Evolutionary conservation across 2,113 vertebrate genomes (phyloP).

Genomic region (Chloropsis hardwickii): DNA sequence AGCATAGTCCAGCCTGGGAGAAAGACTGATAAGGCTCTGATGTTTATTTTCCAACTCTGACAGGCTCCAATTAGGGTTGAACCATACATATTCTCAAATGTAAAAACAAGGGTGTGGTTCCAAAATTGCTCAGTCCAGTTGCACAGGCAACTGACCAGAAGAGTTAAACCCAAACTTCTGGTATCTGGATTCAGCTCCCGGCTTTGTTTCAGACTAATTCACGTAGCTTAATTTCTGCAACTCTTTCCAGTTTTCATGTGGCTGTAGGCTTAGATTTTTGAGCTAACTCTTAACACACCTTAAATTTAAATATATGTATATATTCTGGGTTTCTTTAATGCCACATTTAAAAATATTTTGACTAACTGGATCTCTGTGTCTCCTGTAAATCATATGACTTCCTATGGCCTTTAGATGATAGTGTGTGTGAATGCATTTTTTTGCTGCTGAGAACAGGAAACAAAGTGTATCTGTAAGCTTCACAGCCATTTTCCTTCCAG

Average conservation of each 20-base stretch:
- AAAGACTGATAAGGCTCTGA: not conserved
- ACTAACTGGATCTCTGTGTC: not conserved
- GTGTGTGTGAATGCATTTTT: not conserved
- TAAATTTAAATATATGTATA: not conserved
- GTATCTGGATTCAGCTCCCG: not conserved
- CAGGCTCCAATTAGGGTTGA: not conserved
- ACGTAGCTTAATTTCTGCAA: not conserved
- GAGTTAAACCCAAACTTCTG: not conserved
- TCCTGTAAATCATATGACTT: not conserved
- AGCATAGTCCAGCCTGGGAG: not conserved
- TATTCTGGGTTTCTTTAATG: not conserved
- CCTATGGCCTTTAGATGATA: not conserved
- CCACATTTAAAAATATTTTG: not conserved
- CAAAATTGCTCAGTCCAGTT: not conserved
- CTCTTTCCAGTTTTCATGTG: not conserved
- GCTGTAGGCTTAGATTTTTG: not conserved
- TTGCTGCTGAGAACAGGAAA: not conserved
- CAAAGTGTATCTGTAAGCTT: not conserved
- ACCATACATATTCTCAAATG: not conserved
- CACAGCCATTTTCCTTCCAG: not conserved
- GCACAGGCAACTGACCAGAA: not conserved
- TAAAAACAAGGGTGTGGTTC: not conserved
- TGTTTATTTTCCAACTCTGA: not conserved
- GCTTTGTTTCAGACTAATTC: not conserved
- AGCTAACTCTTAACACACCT: not conserved